These are phyloP conservation scores for Andrena bicolor DNA, from an alignment of 2,888 invertebrate species.

Conservation along the genomic window DNA sequence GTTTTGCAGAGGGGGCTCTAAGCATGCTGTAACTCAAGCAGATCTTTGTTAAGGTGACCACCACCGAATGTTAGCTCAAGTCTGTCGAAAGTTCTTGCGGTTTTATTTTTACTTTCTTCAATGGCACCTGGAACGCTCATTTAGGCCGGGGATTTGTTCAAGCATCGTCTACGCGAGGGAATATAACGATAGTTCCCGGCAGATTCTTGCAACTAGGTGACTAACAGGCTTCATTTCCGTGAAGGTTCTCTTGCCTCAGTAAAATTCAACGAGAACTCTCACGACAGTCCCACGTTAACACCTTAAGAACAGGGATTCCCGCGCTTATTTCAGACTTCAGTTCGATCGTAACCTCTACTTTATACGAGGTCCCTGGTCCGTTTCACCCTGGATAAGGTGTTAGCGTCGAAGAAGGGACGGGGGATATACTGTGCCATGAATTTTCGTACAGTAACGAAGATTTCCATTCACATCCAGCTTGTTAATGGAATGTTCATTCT, in stretches of 20 bases:
- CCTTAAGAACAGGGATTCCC: constrained; percentile 1
- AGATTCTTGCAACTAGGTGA: neutral
- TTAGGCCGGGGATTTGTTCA: neutral
- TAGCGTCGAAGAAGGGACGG: neutral
- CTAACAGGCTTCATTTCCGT: neutral
- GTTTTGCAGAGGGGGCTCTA: constrained; percentile 1
- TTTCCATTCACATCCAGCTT: neutral
- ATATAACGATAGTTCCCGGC: neutral
- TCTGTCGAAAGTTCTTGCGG: neutral
- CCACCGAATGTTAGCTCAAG: neutral
- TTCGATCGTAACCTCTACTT: neutral
- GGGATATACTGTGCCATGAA: constrained; percentile 69
- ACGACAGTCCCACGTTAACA: constrained; percentile 4
- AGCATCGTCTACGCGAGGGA: constrained; percentile 7
- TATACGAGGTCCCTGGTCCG: neutral
- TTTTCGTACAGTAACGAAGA: constrained; percentile 67
- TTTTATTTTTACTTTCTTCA: neutral
- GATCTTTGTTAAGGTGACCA: neutral
- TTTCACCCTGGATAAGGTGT: neutral
- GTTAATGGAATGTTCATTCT: neutral
- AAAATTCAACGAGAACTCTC: constrained; percentile 16
- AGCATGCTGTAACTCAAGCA: constrained; percentile 15
- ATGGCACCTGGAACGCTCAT: neutral
- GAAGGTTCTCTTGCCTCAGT: constrained; percentile 10
- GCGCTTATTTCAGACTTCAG: neutral